Conservation (phyloP, 2,888 invertebrate species). For the Andrena dorsata region DNA sequence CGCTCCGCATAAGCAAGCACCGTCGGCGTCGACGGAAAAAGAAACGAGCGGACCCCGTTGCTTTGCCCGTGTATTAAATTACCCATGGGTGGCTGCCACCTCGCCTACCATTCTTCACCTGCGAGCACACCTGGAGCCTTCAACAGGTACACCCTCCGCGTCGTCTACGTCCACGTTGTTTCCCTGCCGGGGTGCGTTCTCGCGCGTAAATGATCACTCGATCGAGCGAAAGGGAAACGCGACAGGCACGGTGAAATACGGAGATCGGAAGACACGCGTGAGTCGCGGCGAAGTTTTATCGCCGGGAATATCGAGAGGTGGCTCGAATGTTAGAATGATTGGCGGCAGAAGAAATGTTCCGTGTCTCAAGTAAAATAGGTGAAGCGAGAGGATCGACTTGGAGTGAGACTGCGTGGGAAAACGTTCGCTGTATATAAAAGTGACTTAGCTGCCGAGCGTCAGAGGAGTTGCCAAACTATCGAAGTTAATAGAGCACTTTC, state of each 20-base stretch:
- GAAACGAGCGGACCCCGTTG: slow-evolving; percentile 14
- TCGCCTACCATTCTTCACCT: slow-evolving; percentile 9
- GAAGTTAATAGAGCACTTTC: slow-evolving; percentile 26
- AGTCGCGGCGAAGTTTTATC: not conserved
- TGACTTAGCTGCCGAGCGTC: not conserved
- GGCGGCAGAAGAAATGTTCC: not conserved
- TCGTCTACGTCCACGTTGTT: slow-evolving; percentile 30
- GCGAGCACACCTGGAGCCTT: slow-evolving; percentile 56
- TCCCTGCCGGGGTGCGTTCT: slow-evolving; percentile 31
- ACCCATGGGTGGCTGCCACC: slow-evolving; percentile 21
- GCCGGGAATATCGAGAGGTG: not conserved
- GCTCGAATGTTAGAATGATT: not conserved
- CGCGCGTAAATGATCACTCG: slow-evolving; percentile 68
- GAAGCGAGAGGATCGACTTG: no score
- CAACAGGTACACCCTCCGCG: slow-evolving; percentile 63
- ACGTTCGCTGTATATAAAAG: not conserved
- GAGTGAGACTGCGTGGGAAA: not conserved
- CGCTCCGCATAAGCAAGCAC: slow-evolving; percentile 59
- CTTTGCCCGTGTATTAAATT: slow-evolving; percentile 58
- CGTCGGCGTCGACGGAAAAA: not conserved
- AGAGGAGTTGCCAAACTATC: slow-evolving; percentile 18
- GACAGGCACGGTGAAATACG: slow-evolving; percentile 36
- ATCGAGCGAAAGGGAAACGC: slow-evolving; percentile 46
- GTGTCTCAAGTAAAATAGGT: no score
- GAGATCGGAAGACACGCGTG: slow-evolving; percentile 10